Conservation (phyloP, 1,140 invertebrate species). For the Tribolium madens region DNA sequence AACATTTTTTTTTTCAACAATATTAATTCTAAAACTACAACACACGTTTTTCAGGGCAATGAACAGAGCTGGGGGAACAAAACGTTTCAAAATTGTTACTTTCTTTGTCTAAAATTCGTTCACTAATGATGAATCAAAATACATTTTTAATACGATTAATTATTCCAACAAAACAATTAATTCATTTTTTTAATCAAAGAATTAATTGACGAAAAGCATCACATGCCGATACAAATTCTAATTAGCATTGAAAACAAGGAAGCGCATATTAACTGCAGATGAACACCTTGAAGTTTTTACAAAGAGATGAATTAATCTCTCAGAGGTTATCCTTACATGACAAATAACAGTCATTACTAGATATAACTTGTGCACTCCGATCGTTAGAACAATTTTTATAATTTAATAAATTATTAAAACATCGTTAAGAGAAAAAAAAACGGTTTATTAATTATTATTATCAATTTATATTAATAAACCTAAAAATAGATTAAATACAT, state of each 20-base stretch:
- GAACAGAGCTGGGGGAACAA: neutral
- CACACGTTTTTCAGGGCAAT: neutral
- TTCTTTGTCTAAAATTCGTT: neutral
- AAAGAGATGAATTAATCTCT: neutral
- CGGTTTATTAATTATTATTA: neutral
- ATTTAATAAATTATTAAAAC: neutral
- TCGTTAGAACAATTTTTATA: neutral
- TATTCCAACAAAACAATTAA: neutral
- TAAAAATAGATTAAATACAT: neutral
- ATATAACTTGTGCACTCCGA: neutral
- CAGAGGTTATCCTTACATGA: neutral
- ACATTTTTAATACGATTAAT: no score
- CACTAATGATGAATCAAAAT: no score
- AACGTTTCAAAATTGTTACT: neutral
- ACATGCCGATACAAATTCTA: no score
- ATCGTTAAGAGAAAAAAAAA: neutral
- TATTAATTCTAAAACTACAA: neutral
- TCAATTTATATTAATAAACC: neutral
- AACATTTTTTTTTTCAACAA: conserved; percentile 19
- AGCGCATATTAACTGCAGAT: neutral
- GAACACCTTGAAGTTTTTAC: neutral
- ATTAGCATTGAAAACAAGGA: neutral
- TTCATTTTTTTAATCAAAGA: no score
- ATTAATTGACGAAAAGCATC: neutral
- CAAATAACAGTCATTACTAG: neutral